Conservation (phyloP, 2,113 vertebrate species). For the Dipodomys merriami region DNA sequence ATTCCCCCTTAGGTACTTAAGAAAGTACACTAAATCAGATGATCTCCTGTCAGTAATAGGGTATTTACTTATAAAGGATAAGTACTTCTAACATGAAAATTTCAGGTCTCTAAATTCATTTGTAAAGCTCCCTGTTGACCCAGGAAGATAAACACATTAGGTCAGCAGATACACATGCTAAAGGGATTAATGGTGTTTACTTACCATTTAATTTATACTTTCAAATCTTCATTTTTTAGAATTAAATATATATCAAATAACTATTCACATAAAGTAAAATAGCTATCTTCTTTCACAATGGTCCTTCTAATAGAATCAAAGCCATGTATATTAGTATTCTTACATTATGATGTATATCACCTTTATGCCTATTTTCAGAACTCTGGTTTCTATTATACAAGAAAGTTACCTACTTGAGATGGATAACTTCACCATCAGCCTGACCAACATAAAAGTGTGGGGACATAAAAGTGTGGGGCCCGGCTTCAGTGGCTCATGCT, state of each 20-base stretch:
- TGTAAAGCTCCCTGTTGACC: neutral
- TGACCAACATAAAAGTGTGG: neutral
- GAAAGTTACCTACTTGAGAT: neutral
- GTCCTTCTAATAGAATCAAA: neutral
- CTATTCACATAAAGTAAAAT: neutral
- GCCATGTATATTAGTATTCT: neutral
- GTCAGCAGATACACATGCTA: neutral
- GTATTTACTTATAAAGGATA: neutral
- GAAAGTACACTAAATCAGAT: conserved; percentile 8
- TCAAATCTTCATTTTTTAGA: neutral
- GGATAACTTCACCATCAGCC: neutral
- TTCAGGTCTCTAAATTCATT: neutral
- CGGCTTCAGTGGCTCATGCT: no score
- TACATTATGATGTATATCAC: neutral
- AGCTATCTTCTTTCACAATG: conserved; percentile 12
- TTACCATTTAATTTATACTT: conserved; percentile 1
- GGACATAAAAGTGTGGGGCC: neutral
- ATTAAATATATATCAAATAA: neutral
- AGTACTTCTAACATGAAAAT: conserved; percentile 14
- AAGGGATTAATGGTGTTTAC: neutral
- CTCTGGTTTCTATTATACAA: neutral
- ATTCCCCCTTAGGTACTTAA: neutral
- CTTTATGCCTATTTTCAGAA: conserved; percentile 20
- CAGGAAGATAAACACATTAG: conserved; percentile 15
- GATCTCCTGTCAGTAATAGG: neutral